Evolutionary conservation across 1,140 invertebrate species (phyloP).

Genomic region (Gerris buenoi): DNA sequence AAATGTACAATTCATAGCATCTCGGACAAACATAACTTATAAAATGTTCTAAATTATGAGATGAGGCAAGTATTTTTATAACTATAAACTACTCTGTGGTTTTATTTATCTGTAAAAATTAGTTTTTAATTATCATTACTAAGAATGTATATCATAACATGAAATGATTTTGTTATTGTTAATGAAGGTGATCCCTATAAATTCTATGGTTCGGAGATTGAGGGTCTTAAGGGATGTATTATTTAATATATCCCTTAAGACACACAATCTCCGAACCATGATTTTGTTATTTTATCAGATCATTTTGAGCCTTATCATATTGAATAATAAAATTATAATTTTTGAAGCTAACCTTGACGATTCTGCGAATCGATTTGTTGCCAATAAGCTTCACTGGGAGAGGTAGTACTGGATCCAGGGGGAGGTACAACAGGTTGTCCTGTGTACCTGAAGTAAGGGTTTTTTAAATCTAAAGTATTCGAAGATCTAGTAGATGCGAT

Average conservation of each 20-base stretch:
- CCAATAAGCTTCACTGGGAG: constrained; percentile 85
- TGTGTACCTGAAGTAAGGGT: constrained; percentile 92
- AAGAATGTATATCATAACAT: too few species aligned
- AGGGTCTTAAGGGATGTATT: neutral
- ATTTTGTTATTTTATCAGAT: neutral
- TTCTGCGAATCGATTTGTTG: constrained; percentile 62
- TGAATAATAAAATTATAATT: constrained; percentile 10
- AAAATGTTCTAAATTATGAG: too few species aligned
- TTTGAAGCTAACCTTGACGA: constrained; percentile 36
- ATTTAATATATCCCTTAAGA: neutral
- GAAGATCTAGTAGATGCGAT: constrained; percentile 57
- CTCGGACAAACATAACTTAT: too few species aligned
- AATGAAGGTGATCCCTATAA: neutral
- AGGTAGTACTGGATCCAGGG: constrained; percentile 72
- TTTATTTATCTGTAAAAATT: too few species aligned
- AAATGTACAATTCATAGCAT: too few species aligned
- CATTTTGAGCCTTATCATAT: neutral
- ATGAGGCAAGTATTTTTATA: too few species aligned
- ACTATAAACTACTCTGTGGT: too few species aligned
- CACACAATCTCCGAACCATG: neutral
- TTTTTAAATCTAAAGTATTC: constrained; percentile 94
- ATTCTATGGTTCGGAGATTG: neutral
- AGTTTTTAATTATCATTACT: too few species aligned
- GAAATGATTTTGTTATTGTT: too few species aligned
- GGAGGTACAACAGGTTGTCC: constrained; percentile 74